phyloP scores from a whole-genome alignment of 2,113 vertebrate genomes.

The Apistogramma diplotaenia region DNA sequence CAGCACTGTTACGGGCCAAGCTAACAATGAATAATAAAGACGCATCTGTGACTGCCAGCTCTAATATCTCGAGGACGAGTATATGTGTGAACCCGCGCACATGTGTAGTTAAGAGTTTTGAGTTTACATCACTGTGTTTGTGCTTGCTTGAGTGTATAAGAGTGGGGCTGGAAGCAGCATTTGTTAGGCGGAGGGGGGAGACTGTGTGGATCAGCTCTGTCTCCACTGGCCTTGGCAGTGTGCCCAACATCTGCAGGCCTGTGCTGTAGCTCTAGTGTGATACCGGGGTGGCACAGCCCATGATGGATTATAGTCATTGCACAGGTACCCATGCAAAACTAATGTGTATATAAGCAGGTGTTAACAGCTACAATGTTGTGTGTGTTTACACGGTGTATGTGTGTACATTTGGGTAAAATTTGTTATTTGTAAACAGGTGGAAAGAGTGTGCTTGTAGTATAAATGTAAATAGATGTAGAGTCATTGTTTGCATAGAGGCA shows the following conservation, averaged over 20 bases:
- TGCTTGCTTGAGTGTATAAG: conserved; percentile 31
- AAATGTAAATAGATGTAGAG: conserved; percentile 5
- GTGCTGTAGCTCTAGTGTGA: conserved; percentile 52
- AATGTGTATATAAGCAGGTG: conserved; percentile 75
- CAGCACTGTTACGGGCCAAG: conserved; percentile 23
- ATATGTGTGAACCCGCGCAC: background rate
- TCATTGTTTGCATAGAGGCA: background rate
- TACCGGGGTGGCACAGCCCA: conserved; percentile 52
- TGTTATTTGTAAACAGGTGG: conserved; percentile 24
- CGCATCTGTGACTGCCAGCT: conserved; percentile 30
- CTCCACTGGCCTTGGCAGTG: conserved; percentile 53
- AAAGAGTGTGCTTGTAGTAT: conserved; percentile 1
- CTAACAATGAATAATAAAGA: conserved; percentile 48
- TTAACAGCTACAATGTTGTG: conserved; percentile 62
- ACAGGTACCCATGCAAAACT: conserved; percentile 73
- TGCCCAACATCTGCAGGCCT: conserved; percentile 72
- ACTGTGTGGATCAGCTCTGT: conserved; percentile 40
- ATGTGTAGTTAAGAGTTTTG: background rate
- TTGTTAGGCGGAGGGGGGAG: conserved; percentile 47
- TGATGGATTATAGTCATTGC: conserved; percentile 75
- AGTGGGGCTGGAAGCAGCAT: conserved; percentile 36
- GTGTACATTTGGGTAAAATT: background rate
- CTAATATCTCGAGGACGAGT: background rate
- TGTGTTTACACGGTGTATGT: conserved; percentile 41
- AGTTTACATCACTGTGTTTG: conserved; percentile 18